Evolutionary conservation across 2,113 vertebrate species (phyloP), one percentile per base, ranked within the genome.

Genomic region (Triplophysa rosa): DNA sequence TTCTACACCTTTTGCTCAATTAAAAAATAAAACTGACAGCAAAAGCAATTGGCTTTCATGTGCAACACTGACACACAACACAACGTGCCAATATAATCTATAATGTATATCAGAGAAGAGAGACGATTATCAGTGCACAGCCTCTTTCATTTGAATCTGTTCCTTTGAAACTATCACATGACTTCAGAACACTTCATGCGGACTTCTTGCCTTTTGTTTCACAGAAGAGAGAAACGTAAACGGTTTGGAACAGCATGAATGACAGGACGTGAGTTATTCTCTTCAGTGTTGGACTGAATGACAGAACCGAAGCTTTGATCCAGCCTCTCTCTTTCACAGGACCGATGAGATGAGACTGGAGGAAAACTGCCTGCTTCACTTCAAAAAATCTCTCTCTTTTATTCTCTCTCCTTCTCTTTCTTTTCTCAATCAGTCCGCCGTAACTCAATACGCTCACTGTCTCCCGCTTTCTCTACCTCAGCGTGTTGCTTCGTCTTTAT

Each of bases 271-370:
- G 58, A 24, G 54, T 42, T 2, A 52, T 23, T 73, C 23, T 14
- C 26, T n/a, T 47, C 40, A 29, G 40, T 21, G 8, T n/a, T 4
- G n/a, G n/a, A 75, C 29, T 0, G 24, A 56, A 75, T 75, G 59
- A 75, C 59, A 63, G 72, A 64, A 73, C 56, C 29, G 24, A 21
- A 59, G 63, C 69, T 78, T 83, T 78, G 79, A 83, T 78, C 75
- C 65, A 37, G 49, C 59, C 33, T 62, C 59, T 75, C 63, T 80
- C 67, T 71, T 59, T 68, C 67, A 74, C 13, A 29, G 58, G 78
- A 72, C 68, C 49, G 73, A 74, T 73, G 74, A 83, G 68, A 85
- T 49, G 47, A 80, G 74, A 85, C 78, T 65, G 37, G 45, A 69
- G 63, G 74, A 66, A 37, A 29, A 61, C 52, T 6, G 63, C 61